Evolutionary conservation across 2,797 vertebrate genomes (phyloP), one percentile per base, ranked within the genome.

Genomic region (Mus spretus): DNA sequence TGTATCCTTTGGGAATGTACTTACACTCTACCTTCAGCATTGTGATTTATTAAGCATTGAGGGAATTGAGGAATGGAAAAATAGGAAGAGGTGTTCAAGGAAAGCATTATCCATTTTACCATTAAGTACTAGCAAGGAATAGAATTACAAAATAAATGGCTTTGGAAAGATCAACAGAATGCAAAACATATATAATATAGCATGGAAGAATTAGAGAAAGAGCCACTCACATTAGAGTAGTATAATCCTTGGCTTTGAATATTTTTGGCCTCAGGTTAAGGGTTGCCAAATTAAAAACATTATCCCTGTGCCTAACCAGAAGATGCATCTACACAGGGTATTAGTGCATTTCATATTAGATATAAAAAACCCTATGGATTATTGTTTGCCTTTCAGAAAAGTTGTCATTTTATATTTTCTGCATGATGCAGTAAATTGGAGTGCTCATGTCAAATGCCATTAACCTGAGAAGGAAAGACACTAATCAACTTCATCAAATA

Each of bases 401-500:
- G 31, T 95, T 98, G 96, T 96, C 97, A 83, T 93, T 92, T 94
- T 96, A 4, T 34, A 96, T 98, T 98, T 98, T 97, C 96, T 96
- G 40, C 94, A 57, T 97, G 97, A 97, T 93, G 79, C 82, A 83
- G 87, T 98, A 97, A 97, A 98, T 98, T 97, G 82, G 95, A 98
- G 31, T 96, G 91, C 94, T 97, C 90, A 31, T 34, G 96, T 98
- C 97, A 98, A 95, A 88, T 90, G 97, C 44, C 47, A 94, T 98
- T 97, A 95, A 79, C 95, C 13, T 37, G 26, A 93, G 63, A 96
- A 91, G 84, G 87, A 97, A 98, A 96, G 84, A 90, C 74, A 94
- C 96, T 50, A 65, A 89, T 96, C 86, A 98, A 93, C 96, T 97
- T 96, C 88, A 96, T 96, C 95, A 97, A 96, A 96, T 77, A n/a